Base-by-base conservation (phyloP, 2,797 vertebrate species). In the Pipistrellus kuhlii region DNA sequence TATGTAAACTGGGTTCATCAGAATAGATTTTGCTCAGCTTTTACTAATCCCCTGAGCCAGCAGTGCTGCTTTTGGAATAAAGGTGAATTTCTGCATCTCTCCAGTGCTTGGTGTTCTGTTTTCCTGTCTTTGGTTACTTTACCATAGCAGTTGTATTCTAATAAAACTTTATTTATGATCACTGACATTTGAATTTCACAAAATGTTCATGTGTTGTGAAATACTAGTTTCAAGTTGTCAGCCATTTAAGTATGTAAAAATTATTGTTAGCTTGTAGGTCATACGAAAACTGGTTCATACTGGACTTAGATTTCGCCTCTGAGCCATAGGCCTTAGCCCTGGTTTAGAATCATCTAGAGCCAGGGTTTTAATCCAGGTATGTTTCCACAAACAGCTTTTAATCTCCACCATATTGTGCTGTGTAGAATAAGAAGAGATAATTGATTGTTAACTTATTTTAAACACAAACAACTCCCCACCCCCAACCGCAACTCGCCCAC, bases 141-240 rank as follows among this genome's bases (percentile, higher is more conserved):
- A 12, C 57, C 57, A 30, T 62, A 62, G 27, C 25, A 62, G 25
- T 30, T 62, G 25, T 62, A 12, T 62, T 75, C 46, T 38, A 81
- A 2, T 14, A 35, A 64, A 38, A 13, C 23, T 85, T 82, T 51
- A 71, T 23, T 73, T 84, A 25, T 66, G 46, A 48, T 55, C 51
- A 64, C 8, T 59, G 25, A 81, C 25, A n/a, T n/a, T 90, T 71
- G 83, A 78, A 71, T 85, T 83, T 92, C 59, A 53, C 68, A 25
- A 20, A n/a, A 76, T 77, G 73, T 69, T 66, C 38, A 30, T 17
- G 8, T 68, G 38, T 81, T 73, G 25, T 25, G 15, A 85, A 88
- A 76, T 73, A 62, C n/a, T 92, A 62, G 59, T 62, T 62, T 35
- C 75, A 66, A 53, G 15, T 72, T 91, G 57, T 62, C 7, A 59